phyloP scores from a whole-genome alignment of 1,140 invertebrate genomes.

The Leucophenga varia region DNA sequence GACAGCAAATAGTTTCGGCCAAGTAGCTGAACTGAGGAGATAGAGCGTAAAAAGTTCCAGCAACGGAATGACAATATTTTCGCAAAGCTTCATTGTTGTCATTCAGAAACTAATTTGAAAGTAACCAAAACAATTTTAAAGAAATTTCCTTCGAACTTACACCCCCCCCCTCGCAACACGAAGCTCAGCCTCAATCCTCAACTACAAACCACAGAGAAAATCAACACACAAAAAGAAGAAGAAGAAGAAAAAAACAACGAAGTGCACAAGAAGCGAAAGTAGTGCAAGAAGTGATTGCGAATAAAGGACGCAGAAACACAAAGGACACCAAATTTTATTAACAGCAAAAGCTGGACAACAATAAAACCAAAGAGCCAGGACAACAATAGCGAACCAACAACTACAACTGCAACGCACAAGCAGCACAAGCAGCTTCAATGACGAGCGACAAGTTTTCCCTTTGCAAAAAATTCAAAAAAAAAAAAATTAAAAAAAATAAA shows the following conservation, averaged over 20 bases:
- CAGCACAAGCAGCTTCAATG: background rate
- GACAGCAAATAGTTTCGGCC: too few species aligned
- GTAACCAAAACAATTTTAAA: constrained; percentile 56
- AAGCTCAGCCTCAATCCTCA: too few species aligned
- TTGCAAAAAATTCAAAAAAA: too few species aligned
- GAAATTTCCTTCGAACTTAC: constrained; percentile 34
- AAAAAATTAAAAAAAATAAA: too few species aligned
- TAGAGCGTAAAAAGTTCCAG: constrained; percentile 37
- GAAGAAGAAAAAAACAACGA: background rate
- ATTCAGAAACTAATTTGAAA: constrained; percentile 56
- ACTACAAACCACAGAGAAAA: background rate
- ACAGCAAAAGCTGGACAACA: constrained; percentile 50
- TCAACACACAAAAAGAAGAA: background rate
- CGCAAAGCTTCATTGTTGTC: constrained; percentile 55
- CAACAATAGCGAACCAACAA: constrained; percentile 9
- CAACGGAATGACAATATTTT: constrained; percentile 55
- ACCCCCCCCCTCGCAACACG: too few species aligned
- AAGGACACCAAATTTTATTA: constrained; percentile 52
- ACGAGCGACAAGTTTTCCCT: background rate
- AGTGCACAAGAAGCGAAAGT: too few species aligned
- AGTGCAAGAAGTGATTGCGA: too few species aligned
- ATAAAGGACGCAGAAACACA: too few species aligned
- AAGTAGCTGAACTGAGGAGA: background rate
- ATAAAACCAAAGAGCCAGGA: constrained; percentile 30
- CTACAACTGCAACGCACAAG: background rate